Evolutionary conservation across 2,888 invertebrate genomes (phyloP), one percentile per base, ranked within the genome.

Genomic region (Oxystoma pomonae): DNA sequence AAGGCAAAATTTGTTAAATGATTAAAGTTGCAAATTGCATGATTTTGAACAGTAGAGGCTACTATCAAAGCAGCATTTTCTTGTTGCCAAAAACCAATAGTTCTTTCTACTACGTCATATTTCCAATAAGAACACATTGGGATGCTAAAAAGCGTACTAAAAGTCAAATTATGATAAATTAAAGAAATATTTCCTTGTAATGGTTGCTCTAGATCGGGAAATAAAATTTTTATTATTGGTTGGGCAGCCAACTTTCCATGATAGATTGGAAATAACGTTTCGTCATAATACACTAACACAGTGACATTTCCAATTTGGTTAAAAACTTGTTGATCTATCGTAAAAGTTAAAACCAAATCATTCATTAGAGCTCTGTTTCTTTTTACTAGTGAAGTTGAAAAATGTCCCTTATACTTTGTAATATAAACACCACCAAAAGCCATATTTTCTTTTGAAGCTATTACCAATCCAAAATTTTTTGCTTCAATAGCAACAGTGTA

Each of bases 1-100:
- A 71, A 51, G n/a, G 68, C 68, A 59, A 71, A 69, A 59, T 71
- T 69, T 0, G 70, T 70, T 3, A 65, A 55, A 55, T 70, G 69
- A 16, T 63, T 60, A 52, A 63, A 69, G 1, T 62, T 58, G 49
- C 71, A 71, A 1, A 59, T 20, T 12, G 63, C 53, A 12, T 53
- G 17, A 56, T 53, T 52, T 1, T 20, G 56, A 18, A 51, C 12
- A 7, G 35, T 35, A 35, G 35, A 35, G 12, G 35, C 5, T n/a
- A n/a, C 20, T 22, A 57, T n/a, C 9, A 49, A 9, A 5, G 59
- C 49, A n/a, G 3, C 9, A 18, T 58, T 49, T 35, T 68, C 66
- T 9, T 19, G 35, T 55, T 66, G 35, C 70, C 67, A 71, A 19
- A 56, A 17, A 16, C 66, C 65, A 16, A 59, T 7, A 16, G 35